These are phyloP conservation scores for Merops nubicus DNA, from an alignment of 2,113 vertebrate genomes.

Conservation along the genomic window DNA sequence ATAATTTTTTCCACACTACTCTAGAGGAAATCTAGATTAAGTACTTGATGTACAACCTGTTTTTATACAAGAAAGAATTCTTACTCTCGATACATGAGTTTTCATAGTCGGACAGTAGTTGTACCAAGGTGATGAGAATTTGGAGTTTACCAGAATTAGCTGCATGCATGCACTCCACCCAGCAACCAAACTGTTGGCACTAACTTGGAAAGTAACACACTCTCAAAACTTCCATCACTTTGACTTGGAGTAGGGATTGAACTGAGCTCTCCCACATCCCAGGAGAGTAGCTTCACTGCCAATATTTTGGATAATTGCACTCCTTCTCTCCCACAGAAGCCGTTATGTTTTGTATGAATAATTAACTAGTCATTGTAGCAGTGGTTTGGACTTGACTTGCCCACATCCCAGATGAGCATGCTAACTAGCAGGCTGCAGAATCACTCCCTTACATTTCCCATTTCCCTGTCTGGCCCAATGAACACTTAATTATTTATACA, in stretches of 20 bases:
- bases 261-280: background rate
- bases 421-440: background rate
- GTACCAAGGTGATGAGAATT: background rate
- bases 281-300: background rate
- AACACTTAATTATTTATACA: conserved; percentile 52
- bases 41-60: background rate
- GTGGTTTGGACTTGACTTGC: background rate
- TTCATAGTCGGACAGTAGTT: background rate
- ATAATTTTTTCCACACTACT: background rate
- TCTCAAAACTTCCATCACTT: background rate
- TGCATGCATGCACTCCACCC: rapidly evolving
- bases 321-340: background rate
- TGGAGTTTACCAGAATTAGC: background rate
- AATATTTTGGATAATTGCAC: conserved; percentile 39
- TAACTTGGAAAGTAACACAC: background rate
- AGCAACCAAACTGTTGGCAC: background rate
- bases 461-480: background rate
- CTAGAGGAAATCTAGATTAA: background rate
- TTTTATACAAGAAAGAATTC: background rate
- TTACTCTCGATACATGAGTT: background rate
- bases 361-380: conserved; percentile 29
- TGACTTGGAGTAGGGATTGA: background rate
- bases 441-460: background rate
- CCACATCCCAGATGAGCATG: conserved; percentile 10
- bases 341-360: conserved; percentile 36